A percentile compares a stretch with the other conserved stretches of the same genome.
Conservation (phyloP, 2,113 vertebrate genomes). For the Speoplatyrhinus poulsoni region DNA sequence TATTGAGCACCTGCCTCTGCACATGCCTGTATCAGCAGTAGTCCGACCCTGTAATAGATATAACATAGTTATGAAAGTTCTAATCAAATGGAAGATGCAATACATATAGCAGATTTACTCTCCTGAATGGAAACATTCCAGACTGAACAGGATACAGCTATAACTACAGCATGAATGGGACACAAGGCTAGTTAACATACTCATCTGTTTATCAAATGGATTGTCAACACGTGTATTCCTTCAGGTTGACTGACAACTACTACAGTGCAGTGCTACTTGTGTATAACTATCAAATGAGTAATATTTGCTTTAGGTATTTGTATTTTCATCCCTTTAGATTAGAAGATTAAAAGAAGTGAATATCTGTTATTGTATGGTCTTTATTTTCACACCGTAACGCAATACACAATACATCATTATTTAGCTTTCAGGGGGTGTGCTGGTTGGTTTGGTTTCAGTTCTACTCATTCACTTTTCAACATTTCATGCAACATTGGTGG, state of each 20-base stretch:
- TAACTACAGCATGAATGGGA: not conserved
- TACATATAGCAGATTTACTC: not conserved
- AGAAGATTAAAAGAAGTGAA: constrained; percentile 45
- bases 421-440: constrained; percentile 52
- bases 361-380: constrained; percentile 49
- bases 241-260: constrained; percentile 25
- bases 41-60: not conserved
- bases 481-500: too few relatives aligned
- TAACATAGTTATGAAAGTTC: not conserved
- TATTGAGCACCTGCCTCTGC: too few relatives aligned
- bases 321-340: constrained; percentile 62
- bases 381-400: constrained; percentile 54
- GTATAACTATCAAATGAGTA: constrained; percentile 32
- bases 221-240: constrained; percentile 17
- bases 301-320: constrained; percentile 55
- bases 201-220: constrained; percentile 13
- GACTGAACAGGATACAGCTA: constrained; percentile 16
- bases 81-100: not conserved
- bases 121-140: constrained; percentile 20
- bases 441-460: not conserved
- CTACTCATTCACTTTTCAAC: not conserved
- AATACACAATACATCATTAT: constrained; percentile 56
- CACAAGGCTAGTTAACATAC: not conserved
- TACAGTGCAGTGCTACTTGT: constrained; percentile 32
- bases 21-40: not conserved